These are phyloP conservation scores for Paramormyrops kingsleyae DNA, from an alignment of 2,113 vertebrate species.

Conservation along the genomic window DNA sequence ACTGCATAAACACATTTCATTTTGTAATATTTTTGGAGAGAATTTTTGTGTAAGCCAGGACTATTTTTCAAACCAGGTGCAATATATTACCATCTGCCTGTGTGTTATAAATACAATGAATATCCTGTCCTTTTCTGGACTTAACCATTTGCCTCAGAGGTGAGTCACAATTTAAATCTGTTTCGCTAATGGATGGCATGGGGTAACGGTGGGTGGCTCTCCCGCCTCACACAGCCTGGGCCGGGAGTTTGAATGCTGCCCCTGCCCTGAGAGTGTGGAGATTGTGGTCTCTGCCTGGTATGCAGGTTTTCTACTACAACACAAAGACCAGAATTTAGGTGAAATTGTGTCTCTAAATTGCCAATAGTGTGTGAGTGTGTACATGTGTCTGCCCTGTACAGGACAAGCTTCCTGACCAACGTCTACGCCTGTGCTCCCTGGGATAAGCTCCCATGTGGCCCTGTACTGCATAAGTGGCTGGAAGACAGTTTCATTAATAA, in stretches of 20 bases:
- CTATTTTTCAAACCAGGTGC: neutral
- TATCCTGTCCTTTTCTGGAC: neutral
- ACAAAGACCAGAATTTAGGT: neutral
- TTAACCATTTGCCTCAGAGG: neutral
- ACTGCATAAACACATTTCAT: neutral
- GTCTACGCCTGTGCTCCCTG: neutral
- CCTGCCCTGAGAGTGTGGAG: neutral
- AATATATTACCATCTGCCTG: neutral
- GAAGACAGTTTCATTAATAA: neutral
- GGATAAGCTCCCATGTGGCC: neutral
- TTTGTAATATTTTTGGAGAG: neutral
- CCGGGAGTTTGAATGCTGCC: neutral
- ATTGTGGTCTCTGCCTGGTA: neutral
- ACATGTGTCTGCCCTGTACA: neutral
- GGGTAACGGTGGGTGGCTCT: neutral
- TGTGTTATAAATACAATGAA: conserved; percentile 6
- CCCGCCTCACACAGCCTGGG: neutral
- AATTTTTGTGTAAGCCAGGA: neutral
- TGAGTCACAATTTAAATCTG: neutral
- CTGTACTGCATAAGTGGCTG: neutral
- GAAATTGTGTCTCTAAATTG: neutral
- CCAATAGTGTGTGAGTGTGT: neutral
- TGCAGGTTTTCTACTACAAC: neutral
- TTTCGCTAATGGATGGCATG: neutral
- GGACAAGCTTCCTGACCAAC: neutral